phyloP scores from a whole-genome alignment of 2,797 vertebrate species.

The Craterocephalus amniculus region DNA sequence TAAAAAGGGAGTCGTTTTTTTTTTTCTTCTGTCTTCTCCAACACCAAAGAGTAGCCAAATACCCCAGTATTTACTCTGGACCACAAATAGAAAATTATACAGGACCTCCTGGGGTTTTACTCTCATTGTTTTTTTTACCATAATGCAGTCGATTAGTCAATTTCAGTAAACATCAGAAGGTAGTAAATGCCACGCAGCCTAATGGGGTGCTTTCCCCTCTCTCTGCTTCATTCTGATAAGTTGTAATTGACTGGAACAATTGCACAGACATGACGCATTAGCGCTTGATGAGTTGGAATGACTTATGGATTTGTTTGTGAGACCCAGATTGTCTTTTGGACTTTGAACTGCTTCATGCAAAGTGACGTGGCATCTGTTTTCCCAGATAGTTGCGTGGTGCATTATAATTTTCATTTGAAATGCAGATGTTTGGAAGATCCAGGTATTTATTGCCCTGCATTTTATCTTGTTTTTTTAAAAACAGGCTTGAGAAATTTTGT shows the following conservation, averaged over 20 bases:
- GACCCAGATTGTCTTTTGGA: conserved; percentile 54
- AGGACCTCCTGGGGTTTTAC: conserved; percentile 51
- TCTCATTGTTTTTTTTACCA: conserved; percentile 45
- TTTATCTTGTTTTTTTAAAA: background rate
- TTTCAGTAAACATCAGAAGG: conserved; percentile 66
- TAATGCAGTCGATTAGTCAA: conserved; percentile 66
- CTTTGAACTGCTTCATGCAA: conserved; percentile 31
- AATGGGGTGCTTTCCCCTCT: conserved; percentile 61
- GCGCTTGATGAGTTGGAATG: conserved; percentile 60
- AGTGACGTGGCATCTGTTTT: conserved; percentile 24
- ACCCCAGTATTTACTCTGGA: conserved; percentile 44
- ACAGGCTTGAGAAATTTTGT: background rate
- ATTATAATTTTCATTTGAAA: conserved; percentile 1
- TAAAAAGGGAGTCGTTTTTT: conserved; percentile 11
- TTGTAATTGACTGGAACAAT: conserved; percentile 72
- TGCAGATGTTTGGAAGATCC: background rate
- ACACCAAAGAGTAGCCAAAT: conserved; percentile 29
- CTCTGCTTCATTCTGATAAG: conserved; percentile 59
- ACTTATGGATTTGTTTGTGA: conserved; percentile 63
- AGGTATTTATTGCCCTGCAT: background rate
- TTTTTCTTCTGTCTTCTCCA: conserved; percentile 17
- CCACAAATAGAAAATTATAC: conserved; percentile 47
- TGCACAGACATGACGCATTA: conserved; percentile 62
- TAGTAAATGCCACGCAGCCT: conserved; percentile 48
- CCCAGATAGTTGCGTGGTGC: conserved; percentile 1